These are phyloP conservation scores for Dermochelys coriacea DNA, from an alignment of 2,797 vertebrate species.

Conservation along the genomic window DNA sequence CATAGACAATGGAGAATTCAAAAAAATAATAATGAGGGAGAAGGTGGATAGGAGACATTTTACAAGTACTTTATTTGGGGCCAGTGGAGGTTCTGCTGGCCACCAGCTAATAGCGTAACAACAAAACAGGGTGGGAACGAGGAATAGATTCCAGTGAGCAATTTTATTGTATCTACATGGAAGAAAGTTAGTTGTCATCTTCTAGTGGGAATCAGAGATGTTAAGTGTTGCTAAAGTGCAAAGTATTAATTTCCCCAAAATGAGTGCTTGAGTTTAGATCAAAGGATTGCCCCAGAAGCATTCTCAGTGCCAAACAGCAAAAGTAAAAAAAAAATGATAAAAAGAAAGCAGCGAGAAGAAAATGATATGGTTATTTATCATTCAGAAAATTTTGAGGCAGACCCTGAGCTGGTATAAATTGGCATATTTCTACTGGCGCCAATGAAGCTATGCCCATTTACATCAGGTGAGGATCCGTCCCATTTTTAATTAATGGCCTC, in stretches of 20 bases:
- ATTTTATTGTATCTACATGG: neutral
- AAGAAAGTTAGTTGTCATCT: slow-evolving; percentile 20
- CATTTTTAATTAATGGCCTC: neutral
- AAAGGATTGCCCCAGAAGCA: neutral
- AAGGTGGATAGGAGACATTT: neutral
- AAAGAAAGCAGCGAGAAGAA: neutral
- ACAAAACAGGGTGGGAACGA: neutral
- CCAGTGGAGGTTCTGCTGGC: neutral
- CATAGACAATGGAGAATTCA: neutral
- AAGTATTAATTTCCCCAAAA: neutral
- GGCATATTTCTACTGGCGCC: neutral
- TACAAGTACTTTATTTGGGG: neutral
- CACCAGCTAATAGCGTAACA: neutral
- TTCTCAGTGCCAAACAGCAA: slow-evolving; percentile 17
- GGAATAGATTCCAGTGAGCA: neutral
- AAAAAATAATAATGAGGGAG: neutral
- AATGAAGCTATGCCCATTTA: neutral
- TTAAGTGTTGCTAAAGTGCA: neutral
- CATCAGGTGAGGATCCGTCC: neutral
- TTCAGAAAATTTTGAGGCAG: neutral
- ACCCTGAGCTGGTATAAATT: neutral
- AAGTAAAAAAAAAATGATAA: neutral
- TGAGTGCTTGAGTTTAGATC: neutral
- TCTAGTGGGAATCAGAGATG: neutral
- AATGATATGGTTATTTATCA: slow-evolving; percentile 4